Base-by-base conservation (phyloP, 2,113 vertebrate species). In the Noctilio leporinus region DNA sequence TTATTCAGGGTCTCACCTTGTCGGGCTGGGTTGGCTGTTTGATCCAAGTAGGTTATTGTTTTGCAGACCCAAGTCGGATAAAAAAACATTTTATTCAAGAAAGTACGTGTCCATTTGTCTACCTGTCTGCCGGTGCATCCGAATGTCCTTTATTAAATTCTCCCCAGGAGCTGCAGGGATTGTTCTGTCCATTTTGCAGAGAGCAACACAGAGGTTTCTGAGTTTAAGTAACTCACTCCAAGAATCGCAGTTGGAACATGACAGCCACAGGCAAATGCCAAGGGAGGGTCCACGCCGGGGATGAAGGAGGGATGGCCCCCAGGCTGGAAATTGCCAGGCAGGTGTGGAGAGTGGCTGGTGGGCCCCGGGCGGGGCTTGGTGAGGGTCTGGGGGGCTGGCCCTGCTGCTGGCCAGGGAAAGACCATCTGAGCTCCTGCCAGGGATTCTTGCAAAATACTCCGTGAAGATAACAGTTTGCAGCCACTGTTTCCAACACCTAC, bases 1-100 rank as follows among this genome's bases (percentile, higher is more conserved):
- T 24, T 14, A 3, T 43, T 69, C 20, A 22, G 16, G 1, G 4
- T 40, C 40, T 4, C 17, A 11, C 14, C 26, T 0, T 6, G 2
- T 40, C 77, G 33, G 47, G n/a, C 28, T 0, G 53, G 43, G 12
- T 82, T 26, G 30, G n/a, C 14, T n/a, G n/a, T n/a, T n/a, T 62
- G 59, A 62, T 62, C 59, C 28, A 62, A 28, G 30, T 64, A 33
- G 14, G 30, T 64, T 64, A 64, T 64, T 64, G 5, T 64, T 64
- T 64, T 64, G 62, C 62, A 64, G 33, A 64, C 16, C 28, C 30
- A 64, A 64, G 62, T 64, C 62, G 33, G 30, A 64, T 64, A 33
- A 33, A 33, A 15, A 64, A 64, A 64, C 4, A 33, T 64, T 64
- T 64, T 64, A 64, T 64, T 64, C 30, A 65, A 65, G 33, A 65